Evolutionary conservation across 2,888 invertebrate species (phyloP), one percentile per base, ranked within the genome.

Genomic region (Brachypterus glaber): DNA sequence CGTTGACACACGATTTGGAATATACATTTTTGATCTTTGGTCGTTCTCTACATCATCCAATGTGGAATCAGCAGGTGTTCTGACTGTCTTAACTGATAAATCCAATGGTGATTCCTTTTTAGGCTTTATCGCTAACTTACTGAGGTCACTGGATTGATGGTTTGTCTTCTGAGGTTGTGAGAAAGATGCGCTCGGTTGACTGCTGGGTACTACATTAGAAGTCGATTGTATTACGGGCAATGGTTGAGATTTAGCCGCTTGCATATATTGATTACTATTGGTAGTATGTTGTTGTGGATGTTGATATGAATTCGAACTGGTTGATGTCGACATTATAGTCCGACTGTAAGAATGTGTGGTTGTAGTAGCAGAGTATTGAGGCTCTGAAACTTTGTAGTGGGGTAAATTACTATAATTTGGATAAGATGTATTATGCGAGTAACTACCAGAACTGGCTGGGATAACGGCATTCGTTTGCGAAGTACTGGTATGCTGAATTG

Each of bases 41-140:
- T 59, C 56, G 53, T 77, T 77, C 9, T 69, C 62, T 37, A 77
- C 76, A 53, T 82, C 80, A 54, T 76, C 76, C 9, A 84, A 81
- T 1, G 90, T 89, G 1, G 89, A 89, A 64, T 90, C 89, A 1
- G 90, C 88, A 3, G 87, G 82, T 34, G 88, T 88, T 59, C 87
- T 79, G 0, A 90, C 81, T 1, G 89, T 90, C 62, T 90, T 89
- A 30, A 90, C 86, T 0, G 90, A 90, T 35, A 91, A 70, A 66
- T 91, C 91, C 41, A 91, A 66, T 0, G 89, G 90, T 7, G 86
- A 87, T 62, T 83, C 83, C 24, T 79, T 71, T 57, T 80, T 82
- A 21, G 60, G 60, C 41, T 63, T 53, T 5, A 49, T 33, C 53
- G 68, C 65, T 15, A 66, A 64, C 15, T 37, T 39, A n/a, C 30